Evolutionary conservation across 2,797 vertebrate genomes (phyloP).

Genomic region (Pseudopleuronectes americanus): DNA sequence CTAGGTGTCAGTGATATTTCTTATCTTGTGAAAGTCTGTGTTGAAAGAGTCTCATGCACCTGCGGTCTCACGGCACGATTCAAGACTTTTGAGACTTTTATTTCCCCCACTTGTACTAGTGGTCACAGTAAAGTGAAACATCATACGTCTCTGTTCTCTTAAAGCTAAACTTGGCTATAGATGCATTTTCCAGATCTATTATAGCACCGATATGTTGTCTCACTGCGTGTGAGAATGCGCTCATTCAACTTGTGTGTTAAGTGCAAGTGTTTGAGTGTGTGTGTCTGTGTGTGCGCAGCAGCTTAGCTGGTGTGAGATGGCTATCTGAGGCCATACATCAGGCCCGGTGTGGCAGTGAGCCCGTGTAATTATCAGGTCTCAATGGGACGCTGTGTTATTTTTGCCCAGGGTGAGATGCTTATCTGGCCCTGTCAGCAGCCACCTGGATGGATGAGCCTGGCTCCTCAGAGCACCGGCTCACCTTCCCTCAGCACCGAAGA

Average conservation of each 20-base stretch:
- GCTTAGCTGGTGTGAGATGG: slow-evolving; percentile 78
- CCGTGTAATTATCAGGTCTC: slow-evolving; percentile 84
- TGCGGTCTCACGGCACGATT: slow-evolving; percentile 1
- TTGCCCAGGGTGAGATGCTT: slow-evolving; percentile 85
- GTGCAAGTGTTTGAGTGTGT: slow-evolving; percentile 63
- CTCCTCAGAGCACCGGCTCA: slow-evolving; percentile 65
- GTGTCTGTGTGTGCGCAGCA: slow-evolving; percentile 43
- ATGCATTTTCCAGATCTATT: slow-evolving; percentile 52
- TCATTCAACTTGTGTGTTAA: slow-evolving; percentile 60
- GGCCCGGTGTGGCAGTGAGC: slow-evolving; percentile 73
- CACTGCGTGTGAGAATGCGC: slow-evolving; percentile 30
- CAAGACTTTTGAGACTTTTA: slow-evolving; percentile 25
- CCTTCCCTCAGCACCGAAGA: slow-evolving; percentile 73
- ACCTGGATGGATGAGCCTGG: slow-evolving; percentile 82
- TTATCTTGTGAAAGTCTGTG: slow-evolving; percentile 66
- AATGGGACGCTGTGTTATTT: slow-evolving; percentile 85
- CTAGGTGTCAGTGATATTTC: slow-evolving; percentile 60
- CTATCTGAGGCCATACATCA: slow-evolving; percentile 85
- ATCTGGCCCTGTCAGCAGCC: slow-evolving; percentile 82
- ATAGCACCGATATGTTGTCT: slow-evolving; percentile 42
- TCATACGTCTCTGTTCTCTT: slow-evolving; percentile 11
- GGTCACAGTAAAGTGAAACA: slow-evolving; percentile 32
- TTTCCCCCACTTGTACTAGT: slow-evolving; percentile 27
- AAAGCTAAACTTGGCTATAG: slow-evolving; percentile 37
- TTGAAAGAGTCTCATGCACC: slow-evolving; percentile 63